A percentile compares a stretch with the other conserved stretches of the same genome.
Conservation (phyloP, 2,113 vertebrate genomes). For the Chloebia gouldiae region DNA sequence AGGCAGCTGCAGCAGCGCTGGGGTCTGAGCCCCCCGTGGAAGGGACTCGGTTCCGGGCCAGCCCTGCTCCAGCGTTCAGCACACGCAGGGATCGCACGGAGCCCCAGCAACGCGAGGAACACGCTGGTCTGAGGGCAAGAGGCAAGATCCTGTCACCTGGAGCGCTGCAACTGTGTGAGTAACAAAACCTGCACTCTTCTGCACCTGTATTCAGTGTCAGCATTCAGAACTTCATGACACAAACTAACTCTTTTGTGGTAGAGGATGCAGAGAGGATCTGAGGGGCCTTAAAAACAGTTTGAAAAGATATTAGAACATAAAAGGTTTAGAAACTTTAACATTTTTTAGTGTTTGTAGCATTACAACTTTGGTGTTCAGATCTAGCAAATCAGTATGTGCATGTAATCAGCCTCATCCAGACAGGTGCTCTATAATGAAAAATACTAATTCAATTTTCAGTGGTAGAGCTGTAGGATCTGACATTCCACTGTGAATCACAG, state of each 20-base stretch:
- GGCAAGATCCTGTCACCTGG: constrained; percentile 48
- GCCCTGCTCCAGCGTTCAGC: neutral
- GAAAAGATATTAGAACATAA: constrained; percentile 33
- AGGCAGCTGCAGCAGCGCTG: neutral
- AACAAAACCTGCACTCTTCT: constrained; percentile 18
- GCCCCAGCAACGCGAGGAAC: neutral
- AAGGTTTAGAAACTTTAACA: constrained; percentile 29
- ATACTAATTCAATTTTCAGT: constrained; percentile 89
- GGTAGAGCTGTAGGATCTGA: constrained; percentile 78
- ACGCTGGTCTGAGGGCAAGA: neutral
- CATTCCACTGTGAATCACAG: constrained; percentile 87
- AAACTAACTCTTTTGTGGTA: neutral
- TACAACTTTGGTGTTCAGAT: constrained; percentile 48
- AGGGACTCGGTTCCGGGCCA: neutral
- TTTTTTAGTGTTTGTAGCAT: constrained; percentile 61
- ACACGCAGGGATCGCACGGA: neutral
- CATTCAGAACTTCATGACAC: constrained; percentile 50
- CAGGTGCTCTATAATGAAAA: constrained; percentile 87
- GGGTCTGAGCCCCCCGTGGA: neutral
- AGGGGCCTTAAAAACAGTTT: neutral
- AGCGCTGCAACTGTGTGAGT: constrained; percentile 24
- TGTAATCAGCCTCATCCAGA: constrained; percentile 34
- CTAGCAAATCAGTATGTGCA: constrained; percentile 6
- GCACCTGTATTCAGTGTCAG: constrained; percentile 50
- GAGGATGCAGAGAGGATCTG: neutral